Evolutionary conservation across 2,113 vertebrate genomes (phyloP), one percentile per base, ranked within the genome.

Genomic region (Cyanoderma ruficeps): DNA sequence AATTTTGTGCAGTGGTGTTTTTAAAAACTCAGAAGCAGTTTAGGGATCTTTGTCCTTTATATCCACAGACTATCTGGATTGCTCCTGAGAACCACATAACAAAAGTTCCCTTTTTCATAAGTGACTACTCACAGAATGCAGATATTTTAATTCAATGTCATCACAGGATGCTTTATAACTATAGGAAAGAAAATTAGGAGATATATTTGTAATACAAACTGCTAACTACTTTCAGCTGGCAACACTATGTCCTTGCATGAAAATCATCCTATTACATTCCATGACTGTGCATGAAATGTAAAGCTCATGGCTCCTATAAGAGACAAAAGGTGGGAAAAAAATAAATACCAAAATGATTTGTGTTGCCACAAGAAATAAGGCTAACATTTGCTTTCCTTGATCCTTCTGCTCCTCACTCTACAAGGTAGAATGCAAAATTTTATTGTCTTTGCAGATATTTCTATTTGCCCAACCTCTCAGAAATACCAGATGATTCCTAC

Each of bases 151-250:
- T 94, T 96, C 97, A 92, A 94, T 95, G 90, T 97, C 95, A 97
- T 94, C 93, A 90, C 87, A 97, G 90, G 97, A 95, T 91, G 87
- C 96, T 96, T 97, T 95, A 95, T 94, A 97, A 97, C 97, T 97
- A 93, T n/a, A 96, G 95, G 79, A 92, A 56, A 61, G 57, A 96
- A 97, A 98, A 98, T 96, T 96, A 97, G 97, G 95, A 97, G 95
- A 97, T 97, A 91, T 94, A 98, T 98, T 97, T 97, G 97, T 97
- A 97, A 97, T 97, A 97, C 86, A 96, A 97, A 97, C 96, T 94
- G 96, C 97, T 98, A 98, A 97, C 97, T 95, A 85, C 96, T 96
- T 96, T 98, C 97, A 98, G 97, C 96, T 98, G 97, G 97, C 91
- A 97, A 93, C 75, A 81, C 89, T 93, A 53, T 93, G 97, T 95